A percentile compares a stretch with the other conserved stretches of the same genome.
phyloP scores from a whole-genome alignment of 2,888 invertebrate genomes.

The Polyommatus icarus region DNA sequence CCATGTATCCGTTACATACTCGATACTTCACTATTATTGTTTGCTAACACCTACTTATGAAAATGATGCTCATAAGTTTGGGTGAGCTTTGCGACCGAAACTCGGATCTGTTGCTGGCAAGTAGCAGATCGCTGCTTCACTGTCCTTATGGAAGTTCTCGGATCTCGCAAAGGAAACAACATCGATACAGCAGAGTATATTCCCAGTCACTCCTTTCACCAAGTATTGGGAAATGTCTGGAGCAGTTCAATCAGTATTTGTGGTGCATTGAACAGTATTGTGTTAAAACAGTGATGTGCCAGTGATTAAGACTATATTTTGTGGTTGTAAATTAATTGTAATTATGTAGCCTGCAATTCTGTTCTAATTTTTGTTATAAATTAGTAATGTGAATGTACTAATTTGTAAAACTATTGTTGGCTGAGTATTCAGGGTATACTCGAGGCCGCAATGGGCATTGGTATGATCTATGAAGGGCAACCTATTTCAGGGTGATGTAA shows the following conservation, averaged over 20 bases:
- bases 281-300: slow-evolving; percentile 50
- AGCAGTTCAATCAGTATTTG: slow-evolving; percentile 28
- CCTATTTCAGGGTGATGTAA: slow-evolving; percentile 92
- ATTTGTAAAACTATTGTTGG: slow-evolving; percentile 59
- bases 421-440: slow-evolving; percentile 64
- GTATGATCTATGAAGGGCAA: slow-evolving; percentile 77
- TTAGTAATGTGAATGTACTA: slow-evolving; percentile 41
- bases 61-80: neutral
- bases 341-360: slow-evolving; percentile 9
- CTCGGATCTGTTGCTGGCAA: slow-evolving; percentile 15
- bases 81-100: slow-evolving; percentile 11
- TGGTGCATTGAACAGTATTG: slow-evolving; percentile 35
- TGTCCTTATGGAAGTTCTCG: slow-evolving; percentile 13
- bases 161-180: slow-evolving; percentile 12
- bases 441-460: slow-evolving; percentile 62
- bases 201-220: slow-evolving; percentile 15
- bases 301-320: slow-evolving; percentile 43
- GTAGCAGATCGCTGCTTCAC: neutral
- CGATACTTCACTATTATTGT: neutral
- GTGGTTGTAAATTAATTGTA: slow-evolving; percentile 30
- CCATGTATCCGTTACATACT: slow-evolving; percentile 3
- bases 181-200: neutral
- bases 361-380: slow-evolving; percentile 29
- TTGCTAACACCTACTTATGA: neutral
- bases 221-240: slow-evolving; percentile 5